Base-by-base conservation (phyloP, 2,888 invertebrate species). In the Carpatolechia fugitivella region DNA sequence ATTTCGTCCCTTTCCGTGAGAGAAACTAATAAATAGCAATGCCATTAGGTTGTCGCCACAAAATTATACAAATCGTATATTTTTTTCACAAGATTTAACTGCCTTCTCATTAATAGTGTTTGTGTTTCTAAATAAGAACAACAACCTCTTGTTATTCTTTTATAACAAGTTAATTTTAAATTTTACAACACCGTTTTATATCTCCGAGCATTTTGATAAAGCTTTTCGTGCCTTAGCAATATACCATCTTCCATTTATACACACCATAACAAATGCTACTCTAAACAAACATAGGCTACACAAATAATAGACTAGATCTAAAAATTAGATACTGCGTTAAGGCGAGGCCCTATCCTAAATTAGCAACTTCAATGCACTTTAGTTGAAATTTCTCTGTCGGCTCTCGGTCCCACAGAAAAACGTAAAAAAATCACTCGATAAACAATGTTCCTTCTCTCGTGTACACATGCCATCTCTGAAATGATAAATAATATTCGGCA, bases 371-470 rank as follows among this genome's bases (percentile, higher is more conserved):
- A n/a, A n/a, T n/a, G n/a, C n/a, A n/a, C n/a, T 41, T 41, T 24
- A 24, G 60, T 82, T 79, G 81, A 82, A 18, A 41, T 20, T 41
- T 79, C 81, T 82, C 20, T 20, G 3, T 24, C 20, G 20, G 20
- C 20, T 41, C 18, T 10, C 41, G 20, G 18, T 20, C 40, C 14
- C 18, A 40, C 16, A 8, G 16, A 40, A 16, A 4, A 18, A 5
- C 3, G 11, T 20, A 41, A 20, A 41, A 41, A 10, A 41, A 24
- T 24, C 41, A 24, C 20, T 24, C 11, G n/a, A 41, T n/a, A 41
- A 5, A 1, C 41, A 11, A 14, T 16, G 38, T 16, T 38, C 38
- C 13, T 10, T 14, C 36, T 13, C 11, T 16, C 16, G 14, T 16
- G 38, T 16, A 7, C 20, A 20, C 20, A 14, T 20, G 18, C 41